Percentiles rank a stretch among this genome's conserved stretches.
These are phyloP conservation scores for Coracias cyanogaster DNA, from an alignment of 2,797 vertebrate genomes.

Conservation along the genomic window DNA sequence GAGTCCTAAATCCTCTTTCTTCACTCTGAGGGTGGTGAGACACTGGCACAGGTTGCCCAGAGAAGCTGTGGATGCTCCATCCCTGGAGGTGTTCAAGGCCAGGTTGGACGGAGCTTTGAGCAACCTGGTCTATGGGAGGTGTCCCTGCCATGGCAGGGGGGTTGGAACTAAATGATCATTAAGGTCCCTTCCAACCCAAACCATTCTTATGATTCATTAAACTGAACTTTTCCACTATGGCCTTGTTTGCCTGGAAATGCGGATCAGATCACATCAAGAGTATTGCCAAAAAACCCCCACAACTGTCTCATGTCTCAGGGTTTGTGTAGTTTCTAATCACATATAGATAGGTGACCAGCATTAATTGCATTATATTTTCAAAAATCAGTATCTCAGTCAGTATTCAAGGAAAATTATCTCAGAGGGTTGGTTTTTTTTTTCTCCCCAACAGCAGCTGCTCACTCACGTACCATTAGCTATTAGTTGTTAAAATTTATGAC, in stretches of 20 bases:
- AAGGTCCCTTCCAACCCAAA: no score
- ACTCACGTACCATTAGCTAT: background rate
- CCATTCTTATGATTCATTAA: background rate
- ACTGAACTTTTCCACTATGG: rapidly evolving
- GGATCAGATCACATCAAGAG: background rate
- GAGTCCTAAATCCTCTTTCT: background rate
- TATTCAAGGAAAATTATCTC: background rate
- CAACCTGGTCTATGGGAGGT: no score
- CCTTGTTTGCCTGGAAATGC: background rate
- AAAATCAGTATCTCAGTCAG: background rate
- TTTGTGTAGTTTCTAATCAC: background rate
- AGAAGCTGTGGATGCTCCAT: no score
- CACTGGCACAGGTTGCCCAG: no score
- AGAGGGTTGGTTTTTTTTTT: background rate
- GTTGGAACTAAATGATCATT: no score
- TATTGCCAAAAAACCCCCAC: background rate
- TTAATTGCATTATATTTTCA: background rate
- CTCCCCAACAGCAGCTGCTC: background rate
- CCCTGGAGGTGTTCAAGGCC: no score
- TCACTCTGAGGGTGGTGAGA: no score
- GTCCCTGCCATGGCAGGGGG: no score
- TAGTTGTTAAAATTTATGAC: background rate
- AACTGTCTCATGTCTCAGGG: rapidly evolving
- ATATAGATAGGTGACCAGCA: background rate
- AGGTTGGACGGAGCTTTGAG: no score